Conservation (phyloP, 2,888 invertebrate genomes). For the Standfussiana lucernea region DNA sequence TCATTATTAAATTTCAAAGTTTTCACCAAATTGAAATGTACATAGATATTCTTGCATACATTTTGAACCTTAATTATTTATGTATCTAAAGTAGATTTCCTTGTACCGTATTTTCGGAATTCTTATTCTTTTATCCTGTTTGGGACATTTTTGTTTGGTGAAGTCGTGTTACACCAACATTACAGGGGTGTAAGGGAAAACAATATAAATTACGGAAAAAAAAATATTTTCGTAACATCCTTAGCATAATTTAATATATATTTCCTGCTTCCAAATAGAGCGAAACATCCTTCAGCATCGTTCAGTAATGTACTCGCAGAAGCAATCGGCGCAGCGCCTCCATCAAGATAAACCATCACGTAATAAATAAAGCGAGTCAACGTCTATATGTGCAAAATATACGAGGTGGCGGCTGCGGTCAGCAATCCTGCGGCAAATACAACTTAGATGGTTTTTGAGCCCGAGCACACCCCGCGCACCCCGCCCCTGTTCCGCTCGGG, state of each 20-base stretch:
- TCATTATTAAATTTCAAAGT: constrained; percentile 3
- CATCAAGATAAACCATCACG: constrained; percentile 59
- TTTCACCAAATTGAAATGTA: constrained; percentile 4
- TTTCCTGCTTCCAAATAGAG: neutral
- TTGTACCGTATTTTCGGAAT: neutral
- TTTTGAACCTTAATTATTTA: neutral
- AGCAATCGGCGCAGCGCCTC: constrained; percentile 44
- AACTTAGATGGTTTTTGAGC: constrained; percentile 40
- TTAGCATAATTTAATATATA: neutral
- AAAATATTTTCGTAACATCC: neutral
- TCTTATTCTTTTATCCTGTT: neutral
- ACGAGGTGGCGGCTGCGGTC: constrained; percentile 54
- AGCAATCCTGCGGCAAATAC: constrained; percentile 34
- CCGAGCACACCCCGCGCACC: constrained; percentile 19
- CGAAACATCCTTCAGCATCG: constrained; percentile 18
- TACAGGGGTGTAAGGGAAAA: neutral
- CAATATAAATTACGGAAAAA: neutral
- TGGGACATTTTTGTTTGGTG: neutral
- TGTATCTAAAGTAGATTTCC: neutral
- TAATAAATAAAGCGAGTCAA: constrained; percentile 61
- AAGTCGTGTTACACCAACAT: neutral
- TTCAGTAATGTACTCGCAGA: constrained; percentile 21
- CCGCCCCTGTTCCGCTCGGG: neutral
- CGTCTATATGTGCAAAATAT: constrained; percentile 26
- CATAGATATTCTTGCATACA: neutral